These are phyloP conservation scores for Chrysaora quinquecirrha DNA, from an alignment of 30 jellyfish, hydroid and myxozoan species.

Conservation along the genomic window DNA sequence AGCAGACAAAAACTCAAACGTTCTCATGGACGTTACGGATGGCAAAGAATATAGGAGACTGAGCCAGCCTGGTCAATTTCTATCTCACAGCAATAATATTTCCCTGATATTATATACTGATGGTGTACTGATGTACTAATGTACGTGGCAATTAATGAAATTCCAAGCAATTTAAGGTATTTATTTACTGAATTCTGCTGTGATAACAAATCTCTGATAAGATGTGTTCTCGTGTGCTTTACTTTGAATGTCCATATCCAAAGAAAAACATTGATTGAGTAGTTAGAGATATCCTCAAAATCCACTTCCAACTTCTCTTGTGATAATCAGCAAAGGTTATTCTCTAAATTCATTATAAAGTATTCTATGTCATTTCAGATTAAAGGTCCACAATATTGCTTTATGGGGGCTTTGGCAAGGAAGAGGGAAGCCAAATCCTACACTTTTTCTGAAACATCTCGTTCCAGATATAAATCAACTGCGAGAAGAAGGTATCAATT, in stretches of 20 bases:
- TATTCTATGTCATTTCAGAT: too few species aligned
- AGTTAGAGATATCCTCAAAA: background rate
- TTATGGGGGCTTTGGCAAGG: background rate
- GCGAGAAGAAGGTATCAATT: background rate
- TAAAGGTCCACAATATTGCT: too few species aligned
- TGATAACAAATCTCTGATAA: background rate
- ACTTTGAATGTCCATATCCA: background rate
- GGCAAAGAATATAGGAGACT: background rate
- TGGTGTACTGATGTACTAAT: constrained; percentile 5
- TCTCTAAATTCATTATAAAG: too few species aligned
- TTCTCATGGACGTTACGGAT: constrained; percentile 3
- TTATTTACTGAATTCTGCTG: too few species aligned
- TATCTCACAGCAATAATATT: background rate
- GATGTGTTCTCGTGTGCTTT: background rate
- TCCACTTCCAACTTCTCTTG: background rate
- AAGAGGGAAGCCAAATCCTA: background rate
- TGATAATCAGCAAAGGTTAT: too few species aligned
- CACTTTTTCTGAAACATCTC: background rate
- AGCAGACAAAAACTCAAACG: background rate
- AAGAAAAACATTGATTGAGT: background rate
- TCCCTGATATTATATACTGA: constrained; percentile 18
- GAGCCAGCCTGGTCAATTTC: constrained; percentile 9
- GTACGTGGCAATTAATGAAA: background rate
- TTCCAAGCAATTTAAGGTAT: background rate
- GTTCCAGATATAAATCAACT: background rate